Percentiles rank a stretch among this genome's conserved stretches.
These are phyloP conservation scores for Muschampia plurimacula DNA, from an alignment of 2,888 invertebrate genomes.

Conservation along the genomic window DNA sequence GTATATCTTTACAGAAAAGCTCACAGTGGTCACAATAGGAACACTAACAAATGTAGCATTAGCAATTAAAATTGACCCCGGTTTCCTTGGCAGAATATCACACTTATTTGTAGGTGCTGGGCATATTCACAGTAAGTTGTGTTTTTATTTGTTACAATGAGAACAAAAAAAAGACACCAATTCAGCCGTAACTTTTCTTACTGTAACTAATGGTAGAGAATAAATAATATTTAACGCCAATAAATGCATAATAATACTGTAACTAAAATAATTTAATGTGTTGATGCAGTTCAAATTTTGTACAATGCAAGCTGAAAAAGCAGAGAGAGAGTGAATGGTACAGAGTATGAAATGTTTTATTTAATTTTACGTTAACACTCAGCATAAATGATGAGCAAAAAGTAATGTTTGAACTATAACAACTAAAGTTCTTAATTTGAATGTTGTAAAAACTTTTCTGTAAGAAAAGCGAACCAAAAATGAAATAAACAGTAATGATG, in stretches of 20 bases:
- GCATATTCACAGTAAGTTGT: constrained; percentile 87
- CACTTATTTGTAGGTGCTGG: constrained; percentile 93
- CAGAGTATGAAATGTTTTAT: no score
- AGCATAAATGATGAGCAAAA: no score
- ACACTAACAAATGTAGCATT: constrained; percentile 93
- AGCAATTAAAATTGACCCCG: constrained; percentile 88
- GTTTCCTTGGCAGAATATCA: constrained; percentile 87
- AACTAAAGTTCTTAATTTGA: no score
- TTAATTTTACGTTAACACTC: no score
- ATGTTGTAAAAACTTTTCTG: no score
- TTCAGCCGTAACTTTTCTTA: background rate
- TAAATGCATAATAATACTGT: background rate
- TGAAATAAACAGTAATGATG: no score
- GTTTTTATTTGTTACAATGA: background rate
- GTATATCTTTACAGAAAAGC: constrained; percentile 74
- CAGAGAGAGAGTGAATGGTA: no score
- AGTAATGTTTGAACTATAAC: no score
- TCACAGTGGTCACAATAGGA: constrained; percentile 88
- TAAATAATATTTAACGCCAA: background rate
- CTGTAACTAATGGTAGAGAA: background rate
- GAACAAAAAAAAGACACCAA: background rate
- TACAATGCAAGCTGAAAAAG: no score
- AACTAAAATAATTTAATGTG: background rate
- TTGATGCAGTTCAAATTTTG: no score
- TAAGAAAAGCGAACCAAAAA: no score